Base-by-base conservation (phyloP, 2,888 invertebrate species). In the Lithophane ornitopus region DNA sequence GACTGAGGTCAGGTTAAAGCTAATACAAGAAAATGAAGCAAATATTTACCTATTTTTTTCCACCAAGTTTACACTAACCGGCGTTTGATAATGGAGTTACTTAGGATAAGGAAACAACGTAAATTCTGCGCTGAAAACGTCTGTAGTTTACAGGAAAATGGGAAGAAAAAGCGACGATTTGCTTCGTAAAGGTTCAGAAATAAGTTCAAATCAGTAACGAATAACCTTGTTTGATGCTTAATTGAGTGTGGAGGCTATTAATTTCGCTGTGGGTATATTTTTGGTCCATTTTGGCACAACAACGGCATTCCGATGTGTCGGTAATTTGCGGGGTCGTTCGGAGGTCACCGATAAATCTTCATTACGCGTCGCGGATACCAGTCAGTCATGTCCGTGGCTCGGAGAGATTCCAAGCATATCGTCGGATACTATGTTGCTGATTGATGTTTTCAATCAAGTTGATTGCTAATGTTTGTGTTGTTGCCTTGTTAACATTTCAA, bases 301-400 rank as follows among this genome's bases (percentile, higher is more conserved):
- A 82, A 76, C 81, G 70, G 85, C 81, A 88, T 89, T 86, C 85
- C 86, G 52, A 85, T 80, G 83, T 87, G 88, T 88, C 89, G 79
- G 85, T 86, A 90, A 89, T 90, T 89, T 88, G 87, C 83, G 87
- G 84, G 84, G 84, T 78, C 87, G 86, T 83, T 85, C 82, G 74
- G 87, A 88, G 89, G 89, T 89, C 89, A 74, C 78, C 85, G 78
- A 92, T 91, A 91, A 89, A 91, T 92, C 91, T 92, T 91, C 91
- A 92, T 92, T 91, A 91, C 79, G 74, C 34, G 80, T 66, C 71
- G 87, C 81, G 89, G 87, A 86, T 86, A 85, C 80, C 76, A 72
- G 86, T 79, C 85, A 84, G 86, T 79, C 85, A 84, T 86, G 88
- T 88, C 85, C 78, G 84, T 76, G 82, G 79, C 81, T 80, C 82